phyloP scores from a whole-genome alignment of 35 echinoderm and acorn worm species.

The Apostichopus japonicus region DNA sequence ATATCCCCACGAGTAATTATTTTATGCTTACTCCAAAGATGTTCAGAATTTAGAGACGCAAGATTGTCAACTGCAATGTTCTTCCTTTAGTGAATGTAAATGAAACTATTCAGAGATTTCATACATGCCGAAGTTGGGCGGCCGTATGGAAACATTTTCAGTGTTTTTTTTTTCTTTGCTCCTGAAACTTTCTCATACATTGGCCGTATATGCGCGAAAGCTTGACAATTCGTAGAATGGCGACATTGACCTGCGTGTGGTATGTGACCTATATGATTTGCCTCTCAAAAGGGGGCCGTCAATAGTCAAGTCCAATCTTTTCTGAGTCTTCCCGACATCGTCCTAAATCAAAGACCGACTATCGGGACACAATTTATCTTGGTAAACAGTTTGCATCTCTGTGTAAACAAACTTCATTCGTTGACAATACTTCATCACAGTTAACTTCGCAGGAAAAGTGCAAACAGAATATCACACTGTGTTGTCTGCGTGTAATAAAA shows the following conservation, averaged over 20 bases:
- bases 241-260: not conserved
- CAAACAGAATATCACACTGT: conserved; percentile 4
- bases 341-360: conserved; percentile 1
- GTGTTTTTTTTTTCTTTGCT: no score
- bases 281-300: not conserved
- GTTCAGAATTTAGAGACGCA: no score
- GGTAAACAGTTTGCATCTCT: conserved; percentile 9
- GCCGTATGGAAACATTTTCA: no score
- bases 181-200: no score
- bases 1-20: no score
- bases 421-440: not conserved
- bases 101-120: no score
- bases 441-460: not conserved
- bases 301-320: conserved; percentile 10
- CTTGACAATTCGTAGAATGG: not conserved
- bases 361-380: conserved; percentile 10
- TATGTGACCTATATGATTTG: conserved; percentile 13
- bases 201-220: no score
- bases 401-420: conserved; percentile 4
- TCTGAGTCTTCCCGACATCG: not conserved
- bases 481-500: not conserved
- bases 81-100: no score
- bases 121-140: no score
- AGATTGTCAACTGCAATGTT: no score
- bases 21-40: no score